Conservation (phyloP, 2,888 invertebrate genomes). For the Stictocephala bisonia region DNA sequence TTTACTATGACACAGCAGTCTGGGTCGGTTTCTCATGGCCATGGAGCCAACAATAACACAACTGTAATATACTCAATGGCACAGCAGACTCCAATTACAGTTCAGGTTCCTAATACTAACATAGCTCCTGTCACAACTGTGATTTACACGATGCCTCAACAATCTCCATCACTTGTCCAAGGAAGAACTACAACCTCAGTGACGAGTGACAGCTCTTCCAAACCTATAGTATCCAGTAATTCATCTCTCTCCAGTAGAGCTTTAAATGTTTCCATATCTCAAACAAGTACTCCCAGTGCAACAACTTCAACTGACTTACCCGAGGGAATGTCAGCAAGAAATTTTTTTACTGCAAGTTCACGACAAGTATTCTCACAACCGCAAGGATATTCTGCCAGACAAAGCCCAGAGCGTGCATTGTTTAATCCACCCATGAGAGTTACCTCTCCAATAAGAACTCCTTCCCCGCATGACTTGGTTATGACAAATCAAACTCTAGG, state of each 20-base stretch:
- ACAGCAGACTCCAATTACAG: conserved; percentile 5
- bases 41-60: neutral
- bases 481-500: conserved; percentile 8
- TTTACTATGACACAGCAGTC: conserved; percentile 16
- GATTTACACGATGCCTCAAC: conserved; percentile 7
- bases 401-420: conserved; percentile 18
- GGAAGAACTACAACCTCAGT: conserved; percentile 9
- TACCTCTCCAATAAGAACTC: neutral
- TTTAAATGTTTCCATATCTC: neutral
- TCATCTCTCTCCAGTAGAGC: neutral
- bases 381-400: conserved; percentile 14
- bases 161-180: conserved; percentile 1
- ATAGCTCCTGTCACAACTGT: neutral
- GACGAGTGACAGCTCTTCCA: neutral
- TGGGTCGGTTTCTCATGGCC: neutral
- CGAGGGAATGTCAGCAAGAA: neutral
- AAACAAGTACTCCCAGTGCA: neutral
- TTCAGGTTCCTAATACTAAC: neutral
- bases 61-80: conserved; percentile 18
- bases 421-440: neutral
- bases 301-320: neutral
- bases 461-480: conserved; percentile 8
- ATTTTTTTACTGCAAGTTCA: conserved; percentile 1
- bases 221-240: neutral
- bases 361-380: conserved; percentile 17